Conservation (phyloP, 2,888 invertebrate species). For the Diadegma fenestrale region DNA sequence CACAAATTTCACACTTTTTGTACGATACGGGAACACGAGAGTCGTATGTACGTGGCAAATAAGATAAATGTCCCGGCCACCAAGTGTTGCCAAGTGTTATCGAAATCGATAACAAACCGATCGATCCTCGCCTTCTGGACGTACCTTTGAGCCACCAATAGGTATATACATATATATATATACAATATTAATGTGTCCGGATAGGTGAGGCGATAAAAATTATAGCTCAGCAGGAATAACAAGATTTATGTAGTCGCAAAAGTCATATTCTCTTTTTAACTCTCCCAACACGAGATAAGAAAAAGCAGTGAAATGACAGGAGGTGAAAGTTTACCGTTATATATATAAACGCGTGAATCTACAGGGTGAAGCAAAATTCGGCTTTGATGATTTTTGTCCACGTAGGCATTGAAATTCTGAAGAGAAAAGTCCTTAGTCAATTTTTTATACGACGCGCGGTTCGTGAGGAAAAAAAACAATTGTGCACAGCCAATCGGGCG, state of each 20-base stretch:
- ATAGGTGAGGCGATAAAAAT: slow-evolving; percentile 35
- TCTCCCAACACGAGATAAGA: slow-evolving; percentile 51
- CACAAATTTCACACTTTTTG: slow-evolving; percentile 27
- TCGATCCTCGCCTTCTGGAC: slow-evolving; percentile 18
- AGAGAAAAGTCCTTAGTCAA: neutral
- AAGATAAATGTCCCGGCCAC: slow-evolving; percentile 42
- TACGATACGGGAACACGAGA: slow-evolving; percentile 32
- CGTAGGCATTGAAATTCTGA: neutral
- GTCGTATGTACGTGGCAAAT: slow-evolving; percentile 31
- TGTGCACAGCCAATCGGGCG: neutral
- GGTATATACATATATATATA: slow-evolving; percentile 29
- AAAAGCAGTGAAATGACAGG: slow-evolving; percentile 34
- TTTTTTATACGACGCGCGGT: neutral
- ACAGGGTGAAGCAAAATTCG: neutral
- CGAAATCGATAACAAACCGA: slow-evolving; percentile 56
- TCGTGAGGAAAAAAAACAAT: neutral
- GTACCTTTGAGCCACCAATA: neutral
- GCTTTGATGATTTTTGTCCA: neutral
- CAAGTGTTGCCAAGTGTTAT: slow-evolving; percentile 50
- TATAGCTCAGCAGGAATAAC: slow-evolving; percentile 45
- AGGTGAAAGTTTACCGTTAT: slow-evolving; percentile 3
- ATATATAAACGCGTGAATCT: slow-evolving; percentile 8
- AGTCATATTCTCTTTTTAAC: slow-evolving; percentile 37
- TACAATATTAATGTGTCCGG: neutral
- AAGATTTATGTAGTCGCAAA: slow-evolving; percentile 58